Conservation (phyloP, 2,888 invertebrate species). For the Itoplectis maculator region DNA sequence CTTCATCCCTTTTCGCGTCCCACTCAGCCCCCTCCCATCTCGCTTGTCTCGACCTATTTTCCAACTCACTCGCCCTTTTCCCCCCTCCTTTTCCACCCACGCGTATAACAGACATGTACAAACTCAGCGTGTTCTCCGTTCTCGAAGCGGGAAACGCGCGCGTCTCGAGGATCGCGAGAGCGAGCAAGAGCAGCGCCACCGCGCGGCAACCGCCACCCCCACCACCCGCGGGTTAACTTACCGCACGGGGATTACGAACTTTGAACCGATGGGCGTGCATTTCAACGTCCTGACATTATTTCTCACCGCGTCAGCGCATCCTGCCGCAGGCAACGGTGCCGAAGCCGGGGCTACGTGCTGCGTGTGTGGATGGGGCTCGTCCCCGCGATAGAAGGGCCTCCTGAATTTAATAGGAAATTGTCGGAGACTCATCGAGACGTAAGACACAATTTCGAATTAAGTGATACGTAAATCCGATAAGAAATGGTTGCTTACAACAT, state of each 20-base stretch:
- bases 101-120: slow-evolving; percentile 10
- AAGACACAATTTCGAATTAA: not conserved
- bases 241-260: slow-evolving; percentile 56
- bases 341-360: not conserved
- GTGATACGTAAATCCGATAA: too few relatives aligned
- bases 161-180: too few relatives aligned
- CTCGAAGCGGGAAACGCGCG: slow-evolving; percentile 22
- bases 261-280: slow-evolving; percentile 55
- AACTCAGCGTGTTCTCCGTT: slow-evolving; percentile 27
- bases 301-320: slow-evolving; percentile 44
- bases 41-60: slow-evolving; percentile 11
- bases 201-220: slow-evolving; percentile 18
- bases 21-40: not conserved
- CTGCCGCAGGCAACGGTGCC: not conserved
- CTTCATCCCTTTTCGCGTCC: slow-evolving; percentile 22
- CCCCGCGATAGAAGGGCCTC: not conserved
- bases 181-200: too few relatives aligned
- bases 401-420: slow-evolving; percentile 9
- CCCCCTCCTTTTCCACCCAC: too few relatives aligned
- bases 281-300: slow-evolving; percentile 45
- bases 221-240: slow-evolving; percentile 14
- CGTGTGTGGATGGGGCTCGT: slow-evolving; percentile 1
- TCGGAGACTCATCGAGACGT: not conserved
- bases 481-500: too few relatives aligned
- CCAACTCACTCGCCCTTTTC: slow-evolving; percentile 6